Conservation (phyloP, 2,113 vertebrate genomes). For the Stomatorhinus ivindoensis region DNA sequence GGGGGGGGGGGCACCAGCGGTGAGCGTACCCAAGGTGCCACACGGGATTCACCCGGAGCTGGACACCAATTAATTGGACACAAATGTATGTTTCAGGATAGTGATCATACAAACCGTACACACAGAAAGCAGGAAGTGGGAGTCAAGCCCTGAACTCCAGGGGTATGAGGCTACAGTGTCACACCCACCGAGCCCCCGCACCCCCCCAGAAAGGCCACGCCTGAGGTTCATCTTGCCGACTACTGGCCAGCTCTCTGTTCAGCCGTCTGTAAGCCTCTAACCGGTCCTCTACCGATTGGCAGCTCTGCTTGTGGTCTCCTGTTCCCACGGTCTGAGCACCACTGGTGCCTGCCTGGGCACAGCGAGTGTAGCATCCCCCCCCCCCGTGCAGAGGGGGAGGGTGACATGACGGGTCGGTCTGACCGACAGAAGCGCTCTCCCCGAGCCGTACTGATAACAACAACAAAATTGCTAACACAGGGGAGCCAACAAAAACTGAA, state of each 20-base stretch:
- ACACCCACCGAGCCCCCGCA: background rate
- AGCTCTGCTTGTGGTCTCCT: background rate
- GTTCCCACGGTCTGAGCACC: background rate
- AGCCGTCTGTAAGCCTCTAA: background rate
- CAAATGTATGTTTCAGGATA: background rate
- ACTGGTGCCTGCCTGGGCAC: background rate
- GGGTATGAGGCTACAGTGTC: background rate
- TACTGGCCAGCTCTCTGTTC: background rate
- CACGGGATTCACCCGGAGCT: background rate
- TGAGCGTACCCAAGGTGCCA: background rate
- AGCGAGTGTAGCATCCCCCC: background rate
- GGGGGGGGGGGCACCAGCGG: background rate
- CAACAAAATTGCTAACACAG: background rate
- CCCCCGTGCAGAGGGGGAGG: background rate
- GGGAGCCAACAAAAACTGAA: background rate
- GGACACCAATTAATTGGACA: background rate
- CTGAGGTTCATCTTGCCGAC: background rate
- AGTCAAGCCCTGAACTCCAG: background rate
- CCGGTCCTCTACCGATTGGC: background rate
- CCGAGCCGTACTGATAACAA: background rate
- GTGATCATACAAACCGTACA: background rate
- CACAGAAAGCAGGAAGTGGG: background rate
- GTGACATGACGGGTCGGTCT: background rate
- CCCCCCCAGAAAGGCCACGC: background rate
- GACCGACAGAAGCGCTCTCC: background rate